phyloP scores from a whole-genome alignment of 2,888 invertebrate genomes.

The Ctena decussata region DNA sequence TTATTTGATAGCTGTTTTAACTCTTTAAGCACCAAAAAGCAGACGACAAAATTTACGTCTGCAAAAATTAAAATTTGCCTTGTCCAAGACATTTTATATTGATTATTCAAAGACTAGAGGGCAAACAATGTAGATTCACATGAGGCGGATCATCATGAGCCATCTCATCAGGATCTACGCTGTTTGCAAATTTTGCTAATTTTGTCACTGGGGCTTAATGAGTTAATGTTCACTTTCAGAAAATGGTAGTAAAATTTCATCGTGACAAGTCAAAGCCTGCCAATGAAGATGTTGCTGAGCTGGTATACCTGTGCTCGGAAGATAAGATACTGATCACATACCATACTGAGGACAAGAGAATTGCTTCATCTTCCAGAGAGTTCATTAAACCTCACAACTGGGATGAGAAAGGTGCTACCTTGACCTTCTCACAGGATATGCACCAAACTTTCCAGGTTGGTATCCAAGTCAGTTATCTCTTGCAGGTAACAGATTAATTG shows the following conservation, averaged over 20 bases:
- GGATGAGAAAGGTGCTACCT: constrained; percentile 85
- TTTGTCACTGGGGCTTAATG: too few species aligned
- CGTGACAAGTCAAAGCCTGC: constrained; percentile 81
- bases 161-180: too few species aligned
- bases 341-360: constrained; percentile 85
- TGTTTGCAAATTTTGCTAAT: too few species aligned
- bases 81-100: too few species aligned
- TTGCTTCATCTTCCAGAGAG: constrained; percentile 86
- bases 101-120: too few species aligned
- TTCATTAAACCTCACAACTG: constrained; percentile 85
- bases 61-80: too few species aligned
- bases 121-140: too few species aligned
- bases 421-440: constrained; percentile 84
- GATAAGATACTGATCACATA: constrained; percentile 86
- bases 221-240: constrained; percentile 76
- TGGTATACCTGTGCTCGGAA: constrained; percentile 83
- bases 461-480: not conserved
- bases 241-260: constrained; percentile 85
- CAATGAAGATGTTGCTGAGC: constrained; percentile 85
- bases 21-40: too few species aligned
- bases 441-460: constrained; percentile 85
- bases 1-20: too few species aligned
- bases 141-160: too few species aligned
- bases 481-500: too few species aligned
- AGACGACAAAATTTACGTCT: too few species aligned